Percentiles rank a stretch among this genome's conserved stretches.
These are phyloP conservation scores for Paramormyrops kingsleyae DNA, from an alignment of 2,113 vertebrate genomes.

Conservation along the genomic window DNA sequence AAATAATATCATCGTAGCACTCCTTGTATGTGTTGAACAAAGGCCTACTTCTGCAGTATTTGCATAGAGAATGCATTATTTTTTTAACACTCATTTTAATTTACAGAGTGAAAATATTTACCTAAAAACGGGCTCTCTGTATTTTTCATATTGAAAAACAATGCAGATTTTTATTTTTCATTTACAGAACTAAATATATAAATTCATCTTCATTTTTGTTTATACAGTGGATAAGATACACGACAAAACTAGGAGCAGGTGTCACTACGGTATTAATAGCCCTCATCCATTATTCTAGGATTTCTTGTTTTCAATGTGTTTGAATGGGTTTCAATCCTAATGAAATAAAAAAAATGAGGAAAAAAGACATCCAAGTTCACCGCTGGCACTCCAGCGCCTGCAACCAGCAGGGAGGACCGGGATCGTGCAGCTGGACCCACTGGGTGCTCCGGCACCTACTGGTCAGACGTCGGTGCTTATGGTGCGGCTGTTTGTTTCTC, in stretches of 20 bases:
- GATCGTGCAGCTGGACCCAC: neutral
- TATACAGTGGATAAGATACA: constrained; percentile 28
- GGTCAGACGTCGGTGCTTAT: constrained; percentile 88
- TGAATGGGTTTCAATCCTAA: neutral
- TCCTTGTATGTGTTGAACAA: neutral
- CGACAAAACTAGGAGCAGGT: constrained; percentile 22
- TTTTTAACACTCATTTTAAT: neutral
- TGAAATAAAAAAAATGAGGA: neutral
- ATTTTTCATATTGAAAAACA: constrained; percentile 13
- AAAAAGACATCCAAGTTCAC: neutral
- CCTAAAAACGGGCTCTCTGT: constrained; percentile 2
- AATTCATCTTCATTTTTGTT: constrained; percentile 20
- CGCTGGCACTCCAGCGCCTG: neutral
- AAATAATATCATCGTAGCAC: neutral
- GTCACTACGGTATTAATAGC: constrained; percentile 40
- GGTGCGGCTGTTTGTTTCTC: constrained; percentile 75
- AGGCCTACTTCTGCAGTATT: constrained; percentile 8
- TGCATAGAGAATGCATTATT: constrained; percentile 38
- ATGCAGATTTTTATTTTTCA: neutral
- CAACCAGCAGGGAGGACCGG: neutral
- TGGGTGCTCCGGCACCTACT: constrained; percentile 17
- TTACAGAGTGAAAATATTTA: constrained; percentile 11
- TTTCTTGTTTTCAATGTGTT: constrained; percentile 4
- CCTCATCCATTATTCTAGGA: constrained; percentile 43
- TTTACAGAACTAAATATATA: constrained; percentile 19